Percentiles rank a stretch among this genome's conserved stretches.
Evolutionary conservation across 2,113 vertebrate species (phyloP).

Genomic region (Pelvicachromis taeniatus): DNA sequence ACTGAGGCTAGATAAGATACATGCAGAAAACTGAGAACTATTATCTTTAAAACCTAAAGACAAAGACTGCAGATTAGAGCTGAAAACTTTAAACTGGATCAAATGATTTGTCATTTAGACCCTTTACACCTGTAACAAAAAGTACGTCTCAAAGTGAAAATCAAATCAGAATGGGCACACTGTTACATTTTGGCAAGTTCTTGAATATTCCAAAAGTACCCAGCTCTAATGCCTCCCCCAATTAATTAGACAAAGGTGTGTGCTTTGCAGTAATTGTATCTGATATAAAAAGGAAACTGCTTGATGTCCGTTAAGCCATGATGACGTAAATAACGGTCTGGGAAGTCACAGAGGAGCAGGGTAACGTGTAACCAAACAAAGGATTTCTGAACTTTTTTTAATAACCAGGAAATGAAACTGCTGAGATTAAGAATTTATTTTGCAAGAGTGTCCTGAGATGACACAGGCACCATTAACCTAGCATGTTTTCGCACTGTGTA

Average conservation of each 20-base stretch:
- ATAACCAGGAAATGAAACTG: neutral
- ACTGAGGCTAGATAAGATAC: neutral
- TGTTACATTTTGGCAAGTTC: neutral
- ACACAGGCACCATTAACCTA: neutral
- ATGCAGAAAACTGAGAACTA: neutral
- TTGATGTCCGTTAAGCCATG: neutral
- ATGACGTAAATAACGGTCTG: neutral
- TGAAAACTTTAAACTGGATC: too few relatives aligned
- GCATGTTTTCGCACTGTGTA: neutral
- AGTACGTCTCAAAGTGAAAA: rapidly evolving
- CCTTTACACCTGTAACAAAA: neutral
- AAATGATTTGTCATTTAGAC: neutral
- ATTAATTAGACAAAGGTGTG: too few relatives aligned
- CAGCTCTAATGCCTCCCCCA: neutral
- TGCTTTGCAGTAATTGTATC: too few relatives aligned
- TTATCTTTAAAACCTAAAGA: neutral
- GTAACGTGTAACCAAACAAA: neutral
- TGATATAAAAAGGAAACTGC: too few relatives aligned
- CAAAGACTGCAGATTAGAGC: neutral
- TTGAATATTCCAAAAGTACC: neutral
- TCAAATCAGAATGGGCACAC: neutral
- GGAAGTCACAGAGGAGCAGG: neutral
- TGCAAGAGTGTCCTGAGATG: neutral
- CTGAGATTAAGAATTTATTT: neutral
- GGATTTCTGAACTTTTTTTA: neutral